Evolutionary conservation across 2,797 vertebrate genomes (phyloP), one percentile per base, ranked within the genome.

Genomic region (Aphelocoma californica): DNA sequence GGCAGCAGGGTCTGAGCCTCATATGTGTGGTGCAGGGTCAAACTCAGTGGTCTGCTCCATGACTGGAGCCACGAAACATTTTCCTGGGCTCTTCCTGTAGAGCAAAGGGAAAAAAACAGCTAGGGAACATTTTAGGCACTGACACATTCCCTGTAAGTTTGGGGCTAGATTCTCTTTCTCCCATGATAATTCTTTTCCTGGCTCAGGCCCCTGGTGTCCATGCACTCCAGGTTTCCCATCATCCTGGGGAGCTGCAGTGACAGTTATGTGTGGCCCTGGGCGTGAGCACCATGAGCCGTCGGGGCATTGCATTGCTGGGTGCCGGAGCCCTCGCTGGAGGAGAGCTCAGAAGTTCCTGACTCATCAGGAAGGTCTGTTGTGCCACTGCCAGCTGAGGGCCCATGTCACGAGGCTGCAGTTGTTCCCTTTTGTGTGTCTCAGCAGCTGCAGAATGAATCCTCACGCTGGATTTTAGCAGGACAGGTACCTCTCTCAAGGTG

Each of bases 351-450:
- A 90, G 34, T 47, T 77, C 38, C 85, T 88, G 91, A 81, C 70
- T 95, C 77, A 75, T 86, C 80, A 67, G 10, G 50, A 88, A 58
- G 45, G 40, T 81, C 86, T 60, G 81, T 77, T 60, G 81, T 77
- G 94, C 48, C 69, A 47, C 66, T 86, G 72, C 81, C 88, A 80
- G 86, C 86, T 62, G 67, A 89, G 74, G 20, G 32, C 18, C 36
- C 1, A 2, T 65, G 81, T 94, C 94, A 95, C 42, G 9, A 89
- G 92, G 42, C 92, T 90, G 90, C 50, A 58, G 32, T 87, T 90
- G 62, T 73, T 91, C 64, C 51, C 32, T 66, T 92, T 66, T 45
- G 25, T 62, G 81, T 65, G 48, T 40, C 94, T 92, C 32, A 10
- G 92, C 81, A 91, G 18, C 74, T 65, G 61, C 88, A 87, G 60